phyloP scores from a whole-genome alignment of 2,888 invertebrate species.

The Tanypteryx hageni region DNA sequence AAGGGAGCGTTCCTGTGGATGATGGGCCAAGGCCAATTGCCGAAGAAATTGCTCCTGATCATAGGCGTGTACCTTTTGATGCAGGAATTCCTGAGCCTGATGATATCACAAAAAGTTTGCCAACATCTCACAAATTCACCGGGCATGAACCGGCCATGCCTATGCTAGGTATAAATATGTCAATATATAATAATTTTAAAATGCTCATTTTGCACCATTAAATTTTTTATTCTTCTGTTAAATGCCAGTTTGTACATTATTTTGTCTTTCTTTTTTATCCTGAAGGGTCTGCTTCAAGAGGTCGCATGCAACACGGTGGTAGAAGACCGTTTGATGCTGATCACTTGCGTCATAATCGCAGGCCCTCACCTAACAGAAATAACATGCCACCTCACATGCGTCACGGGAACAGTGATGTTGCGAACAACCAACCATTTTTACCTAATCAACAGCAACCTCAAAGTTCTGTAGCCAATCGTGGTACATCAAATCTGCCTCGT shows the following conservation, averaged over 20 bases:
- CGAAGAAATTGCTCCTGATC: conserved; percentile 39
- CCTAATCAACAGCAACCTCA: conserved; percentile 4
- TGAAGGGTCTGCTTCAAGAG: conserved; percentile 59
- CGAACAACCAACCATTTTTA: conserved; percentile 5
- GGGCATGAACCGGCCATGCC: conserved; percentile 72
- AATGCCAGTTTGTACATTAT: neutral
- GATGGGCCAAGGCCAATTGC: conserved; percentile 64
- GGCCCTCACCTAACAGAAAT: conserved; percentile 24
- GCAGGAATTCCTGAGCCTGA: conserved; percentile 29
- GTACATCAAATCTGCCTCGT: conserved; percentile 26
- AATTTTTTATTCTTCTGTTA: neutral
- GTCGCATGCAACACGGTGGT: conserved; percentile 23
- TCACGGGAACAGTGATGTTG: conserved; percentile 37
- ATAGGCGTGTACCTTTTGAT: conserved; percentile 57
- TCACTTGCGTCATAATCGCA: conserved; percentile 30
- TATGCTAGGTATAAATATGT: conserved; percentile 71
- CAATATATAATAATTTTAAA: neutral
- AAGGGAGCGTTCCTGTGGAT: conserved; percentile 67
- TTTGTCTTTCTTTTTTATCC: neutral
- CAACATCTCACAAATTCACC: conserved; percentile 62
- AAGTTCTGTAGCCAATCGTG: neutral
- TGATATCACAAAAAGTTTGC: neutral
- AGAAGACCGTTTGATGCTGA: conserved; percentile 41
- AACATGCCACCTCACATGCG: conserved; percentile 49
- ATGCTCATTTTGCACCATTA: conserved; percentile 74